Conservation (phyloP, 2,113 vertebrate species). For the Phodopus roborovskii region DNA sequence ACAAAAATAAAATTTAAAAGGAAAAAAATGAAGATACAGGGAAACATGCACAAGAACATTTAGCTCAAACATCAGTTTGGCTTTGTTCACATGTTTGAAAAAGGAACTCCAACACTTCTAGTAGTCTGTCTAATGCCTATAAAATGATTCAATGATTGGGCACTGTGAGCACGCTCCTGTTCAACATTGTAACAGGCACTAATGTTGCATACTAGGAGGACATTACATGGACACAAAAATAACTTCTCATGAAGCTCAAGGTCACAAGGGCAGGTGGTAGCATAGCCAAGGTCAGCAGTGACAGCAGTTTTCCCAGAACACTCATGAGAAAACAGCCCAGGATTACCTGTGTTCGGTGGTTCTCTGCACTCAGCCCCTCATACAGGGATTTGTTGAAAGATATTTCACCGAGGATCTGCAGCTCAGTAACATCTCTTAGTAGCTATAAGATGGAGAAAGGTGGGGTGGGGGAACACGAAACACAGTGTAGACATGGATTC, state of each 20-base stretch:
- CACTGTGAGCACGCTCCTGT: background rate
- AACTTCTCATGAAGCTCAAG: background rate
- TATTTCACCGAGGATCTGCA: conserved; percentile 77
- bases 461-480: background rate
- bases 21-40: background rate
- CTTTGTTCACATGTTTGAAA: background rate
- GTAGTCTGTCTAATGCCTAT: background rate
- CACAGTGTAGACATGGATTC: conserved; percentile 22
- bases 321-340: background rate
- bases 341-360: conserved; percentile 62
- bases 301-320: background rate
- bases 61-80: background rate
- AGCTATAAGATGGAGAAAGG: conserved; percentile 3
- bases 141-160: background rate
- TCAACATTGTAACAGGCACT: background rate
- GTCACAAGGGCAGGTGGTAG: background rate
- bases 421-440: conserved; percentile 52
- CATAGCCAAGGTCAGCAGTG: background rate
- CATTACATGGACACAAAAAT: background rate
- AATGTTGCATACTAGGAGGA: background rate
- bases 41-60: background rate
- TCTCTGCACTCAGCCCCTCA: conserved; percentile 58
- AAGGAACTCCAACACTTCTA: background rate
- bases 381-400: conserved; percentile 43
- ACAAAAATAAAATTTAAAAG: background rate